phyloP scores from a whole-genome alignment of 2,797 vertebrate species.

The Hozukius guyotensis region DNA sequence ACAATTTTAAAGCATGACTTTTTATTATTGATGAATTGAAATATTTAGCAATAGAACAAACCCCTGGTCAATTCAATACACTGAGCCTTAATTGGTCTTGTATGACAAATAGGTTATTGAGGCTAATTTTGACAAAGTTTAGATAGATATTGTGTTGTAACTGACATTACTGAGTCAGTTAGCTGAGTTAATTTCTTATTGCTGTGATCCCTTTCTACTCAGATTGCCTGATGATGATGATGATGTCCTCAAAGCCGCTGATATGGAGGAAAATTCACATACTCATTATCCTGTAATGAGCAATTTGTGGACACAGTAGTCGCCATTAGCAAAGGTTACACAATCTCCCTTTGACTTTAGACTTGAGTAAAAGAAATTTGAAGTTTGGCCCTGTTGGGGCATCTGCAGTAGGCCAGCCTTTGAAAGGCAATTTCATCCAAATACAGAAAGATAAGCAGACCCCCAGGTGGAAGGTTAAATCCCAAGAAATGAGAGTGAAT shows the following conservation, averaged over 20 bases:
- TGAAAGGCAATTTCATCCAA: conserved; percentile 43
- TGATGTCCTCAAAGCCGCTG: not conserved
- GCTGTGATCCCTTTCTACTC: not conserved
- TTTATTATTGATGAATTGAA: not conserved
- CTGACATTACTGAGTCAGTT: not conserved
- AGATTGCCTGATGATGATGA: not conserved
- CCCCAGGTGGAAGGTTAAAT: conserved; percentile 24
- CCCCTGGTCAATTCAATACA: not conserved
- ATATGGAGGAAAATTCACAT: not conserved
- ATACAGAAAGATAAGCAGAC: conserved; percentile 41
- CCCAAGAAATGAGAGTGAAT: conserved; percentile 33
- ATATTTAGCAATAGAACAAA: not conserved
- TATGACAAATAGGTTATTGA: not conserved
- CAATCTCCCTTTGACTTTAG: not conserved
- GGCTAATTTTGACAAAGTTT: not conserved
- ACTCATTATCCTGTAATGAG: not conserved
- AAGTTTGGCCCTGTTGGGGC: conserved; percentile 1
- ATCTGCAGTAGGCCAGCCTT: conserved; percentile 17
- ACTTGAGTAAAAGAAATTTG: conserved; percentile 1
- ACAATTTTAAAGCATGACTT: not conserved
- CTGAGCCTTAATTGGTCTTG: not conserved
- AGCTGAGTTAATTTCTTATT: not conserved
- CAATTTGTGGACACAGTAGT: not conserved
- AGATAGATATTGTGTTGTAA: not conserved
- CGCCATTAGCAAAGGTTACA: not conserved